Conservation (phyloP, 2,113 vertebrate species). For the Ictalurus furcatus region DNA sequence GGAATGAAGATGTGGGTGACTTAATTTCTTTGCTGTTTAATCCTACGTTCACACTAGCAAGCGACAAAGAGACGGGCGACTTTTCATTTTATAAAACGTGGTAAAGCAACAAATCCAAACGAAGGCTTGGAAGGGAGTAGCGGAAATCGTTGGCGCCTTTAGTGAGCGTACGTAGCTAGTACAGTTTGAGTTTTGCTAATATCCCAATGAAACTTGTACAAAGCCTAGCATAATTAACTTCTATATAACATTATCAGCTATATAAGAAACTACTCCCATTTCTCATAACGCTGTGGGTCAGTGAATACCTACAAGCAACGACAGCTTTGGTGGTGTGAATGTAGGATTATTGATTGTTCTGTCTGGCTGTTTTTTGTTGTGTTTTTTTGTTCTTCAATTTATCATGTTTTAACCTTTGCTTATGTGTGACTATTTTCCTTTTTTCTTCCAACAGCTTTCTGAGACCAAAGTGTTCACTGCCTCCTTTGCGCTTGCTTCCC, state of each 20-base stretch:
- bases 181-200: not conserved
- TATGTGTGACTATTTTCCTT: not conserved
- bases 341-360: not conserved
- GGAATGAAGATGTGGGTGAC: constrained; percentile 92
- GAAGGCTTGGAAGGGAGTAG: not conserved
- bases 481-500: constrained; percentile 77
- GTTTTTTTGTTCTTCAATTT: fast-evolving
- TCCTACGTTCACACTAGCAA: not conserved
- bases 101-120: not conserved
- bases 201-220: not conserved
- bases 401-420: not conserved
- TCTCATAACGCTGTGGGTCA: not conserved
- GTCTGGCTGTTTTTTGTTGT: not conserved
- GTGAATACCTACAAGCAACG: not conserved
- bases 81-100: not conserved
- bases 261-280: not conserved
- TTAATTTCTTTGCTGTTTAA: not conserved
- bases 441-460: constrained; percentile 78
- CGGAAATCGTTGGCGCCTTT: not conserved
- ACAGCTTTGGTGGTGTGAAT: not conserved
- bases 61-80: not conserved
- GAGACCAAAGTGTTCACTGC: constrained; percentile 97
- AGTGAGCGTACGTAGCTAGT: not conserved
- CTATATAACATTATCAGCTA: not conserved
- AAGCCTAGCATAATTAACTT: not conserved